phyloP scores from a whole-genome alignment of 1,140 invertebrate genomes.

The Elysia chlorotica region DNA sequence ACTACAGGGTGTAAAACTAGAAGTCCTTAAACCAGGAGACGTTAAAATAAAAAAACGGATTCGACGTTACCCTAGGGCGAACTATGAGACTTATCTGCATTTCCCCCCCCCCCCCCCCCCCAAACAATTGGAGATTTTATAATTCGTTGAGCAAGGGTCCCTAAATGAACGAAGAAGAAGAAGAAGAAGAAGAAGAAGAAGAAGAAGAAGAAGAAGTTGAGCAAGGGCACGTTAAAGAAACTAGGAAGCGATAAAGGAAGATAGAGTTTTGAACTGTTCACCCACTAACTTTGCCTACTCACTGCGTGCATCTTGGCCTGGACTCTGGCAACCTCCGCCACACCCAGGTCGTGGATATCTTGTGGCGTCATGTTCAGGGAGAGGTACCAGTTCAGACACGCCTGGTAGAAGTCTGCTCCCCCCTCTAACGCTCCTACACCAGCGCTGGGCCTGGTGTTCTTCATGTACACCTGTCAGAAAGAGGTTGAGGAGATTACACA shows the following conservation, averaged over 20 bases:
- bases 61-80: too few species aligned
- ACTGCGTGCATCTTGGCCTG: slow-evolving; percentile 56
- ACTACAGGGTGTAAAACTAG: too few species aligned
- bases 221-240: too few species aligned
- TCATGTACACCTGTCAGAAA: slow-evolving; percentile 47
- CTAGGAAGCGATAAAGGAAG: neutral
- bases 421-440: slow-evolving; percentile 52
- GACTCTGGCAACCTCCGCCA: slow-evolving; percentile 59
- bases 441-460: slow-evolving; percentile 40
- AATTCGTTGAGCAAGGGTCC: too few species aligned
- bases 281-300: neutral
- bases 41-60: too few species aligned
- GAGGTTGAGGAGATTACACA: neutral
- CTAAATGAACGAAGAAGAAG: too few species aligned
- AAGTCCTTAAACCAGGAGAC: too few species aligned
- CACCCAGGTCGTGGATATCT: slow-evolving; percentile 60
- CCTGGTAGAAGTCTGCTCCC: slow-evolving; percentile 59
- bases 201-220: too few species aligned
- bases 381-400: slow-evolving; percentile 62
- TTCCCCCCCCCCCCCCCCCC: too few species aligned
- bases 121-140: too few species aligned
- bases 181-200: too few species aligned
- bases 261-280: neutral
- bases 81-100: too few species aligned
- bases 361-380: slow-evolving; percentile 53